Conservation (phyloP, 2,797 vertebrate genomes). For the Coilia nasus region DNA sequence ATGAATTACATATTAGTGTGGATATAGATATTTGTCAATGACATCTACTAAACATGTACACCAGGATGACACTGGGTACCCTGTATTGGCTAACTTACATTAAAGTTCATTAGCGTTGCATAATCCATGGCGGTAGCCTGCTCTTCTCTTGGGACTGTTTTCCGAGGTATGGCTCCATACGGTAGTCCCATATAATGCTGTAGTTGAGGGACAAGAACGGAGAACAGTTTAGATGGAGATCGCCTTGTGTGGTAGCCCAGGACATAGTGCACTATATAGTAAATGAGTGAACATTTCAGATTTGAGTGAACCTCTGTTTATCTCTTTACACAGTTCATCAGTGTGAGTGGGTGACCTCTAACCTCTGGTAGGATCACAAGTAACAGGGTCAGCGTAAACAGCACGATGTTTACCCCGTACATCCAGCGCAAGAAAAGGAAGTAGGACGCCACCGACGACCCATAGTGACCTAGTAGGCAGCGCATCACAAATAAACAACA, state of each 20-base stretch:
- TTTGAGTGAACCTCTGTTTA: too few relatives aligned
- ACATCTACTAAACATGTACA: too few relatives aligned
- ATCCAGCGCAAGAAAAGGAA: constrained; percentile 99
- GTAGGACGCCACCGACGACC: constrained; percentile 96
- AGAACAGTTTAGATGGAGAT: too few relatives aligned
- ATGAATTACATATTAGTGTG: neutral
- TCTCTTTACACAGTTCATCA: neutral
- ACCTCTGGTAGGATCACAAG: constrained; percentile 98
- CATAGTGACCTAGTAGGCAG: constrained; percentile 89
- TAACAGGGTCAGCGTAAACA: constrained; percentile 96
- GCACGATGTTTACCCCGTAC: constrained; percentile 96
- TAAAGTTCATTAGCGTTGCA: constrained; percentile 95
- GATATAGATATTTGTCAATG: neutral
- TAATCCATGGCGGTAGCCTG: constrained; percentile 92
- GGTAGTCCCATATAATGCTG: constrained; percentile 94
- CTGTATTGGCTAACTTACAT: constrained; percentile 79
- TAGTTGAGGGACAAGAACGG: too few relatives aligned
- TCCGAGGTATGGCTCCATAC: constrained; percentile 92
- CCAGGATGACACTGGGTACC: too few relatives aligned
- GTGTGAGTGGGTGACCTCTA: constrained; percentile 40
- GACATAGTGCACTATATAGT: neutral
- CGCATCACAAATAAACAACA: neutral
- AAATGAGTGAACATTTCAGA: too few relatives aligned
- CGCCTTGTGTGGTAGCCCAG: too few relatives aligned
- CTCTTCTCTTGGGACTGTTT: constrained; percentile 91